Evolutionary conservation across 1,140 invertebrate species (phyloP).

Genomic region (Forficula auricularia): DNA sequence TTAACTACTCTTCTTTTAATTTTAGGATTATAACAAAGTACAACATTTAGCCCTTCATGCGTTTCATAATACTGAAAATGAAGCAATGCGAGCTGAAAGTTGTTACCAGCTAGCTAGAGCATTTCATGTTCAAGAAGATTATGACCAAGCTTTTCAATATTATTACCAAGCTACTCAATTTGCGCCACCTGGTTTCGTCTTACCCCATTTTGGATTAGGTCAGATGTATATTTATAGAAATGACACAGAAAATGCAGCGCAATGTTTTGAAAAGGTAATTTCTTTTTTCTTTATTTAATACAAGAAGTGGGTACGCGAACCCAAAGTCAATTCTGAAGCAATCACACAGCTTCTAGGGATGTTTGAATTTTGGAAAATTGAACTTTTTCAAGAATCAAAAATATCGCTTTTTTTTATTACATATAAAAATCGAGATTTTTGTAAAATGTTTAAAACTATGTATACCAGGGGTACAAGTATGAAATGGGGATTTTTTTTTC

Average conservation of each 20-base stretch:
- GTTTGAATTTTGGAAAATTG: too few relatives aligned
- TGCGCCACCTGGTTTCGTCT: slow-evolving; percentile 80
- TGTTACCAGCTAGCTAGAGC: slow-evolving; percentile 93
- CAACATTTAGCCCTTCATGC: slow-evolving; percentile 91
- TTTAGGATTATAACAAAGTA: slow-evolving; percentile 29
- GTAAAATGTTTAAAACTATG: too few relatives aligned
- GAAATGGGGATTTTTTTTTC: too few relatives aligned
- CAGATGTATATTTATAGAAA: slow-evolving; percentile 98
- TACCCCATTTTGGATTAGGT: slow-evolving; percentile 94
- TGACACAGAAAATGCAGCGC: slow-evolving; percentile 92
- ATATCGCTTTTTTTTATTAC: too few relatives aligned
- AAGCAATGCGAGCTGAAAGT: slow-evolving; percentile 95
- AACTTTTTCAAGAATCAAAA: too few relatives aligned
- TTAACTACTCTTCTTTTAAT: neutral
- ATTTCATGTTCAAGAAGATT: slow-evolving; percentile 85
- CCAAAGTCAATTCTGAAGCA: too few relatives aligned
- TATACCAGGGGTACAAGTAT: too few relatives aligned
- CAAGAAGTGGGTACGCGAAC: too few relatives aligned
- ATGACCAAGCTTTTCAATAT: slow-evolving; percentile 97
- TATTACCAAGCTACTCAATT: slow-evolving; percentile 97
- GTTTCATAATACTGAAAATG: slow-evolving; percentile 98
- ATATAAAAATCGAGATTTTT: too few relatives aligned
- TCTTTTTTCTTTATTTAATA: too few relatives aligned
- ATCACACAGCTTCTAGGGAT: too few relatives aligned
- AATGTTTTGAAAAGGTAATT: slow-evolving; percentile 81